Conservation (phyloP, 2,797 vertebrate genomes). For the Tokudaia tokunoshimensis region DNA sequence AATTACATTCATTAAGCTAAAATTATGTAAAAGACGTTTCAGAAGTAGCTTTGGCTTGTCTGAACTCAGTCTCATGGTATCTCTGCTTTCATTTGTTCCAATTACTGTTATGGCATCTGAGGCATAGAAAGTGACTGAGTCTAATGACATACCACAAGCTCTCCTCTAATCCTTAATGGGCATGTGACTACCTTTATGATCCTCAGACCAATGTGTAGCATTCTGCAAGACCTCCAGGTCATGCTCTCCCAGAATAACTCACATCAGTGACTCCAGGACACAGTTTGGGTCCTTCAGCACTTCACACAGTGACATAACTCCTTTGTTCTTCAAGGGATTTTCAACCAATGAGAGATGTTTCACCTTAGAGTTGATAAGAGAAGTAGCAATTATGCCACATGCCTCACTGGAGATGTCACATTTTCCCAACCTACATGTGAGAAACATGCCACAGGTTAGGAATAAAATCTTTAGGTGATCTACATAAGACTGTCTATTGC, state of each 20-base stretch:
- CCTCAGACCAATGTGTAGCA: not conserved
- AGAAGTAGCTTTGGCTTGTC: not conserved
- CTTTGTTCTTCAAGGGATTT: not conserved
- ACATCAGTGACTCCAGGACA: not conserved
- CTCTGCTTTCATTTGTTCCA: not conserved
- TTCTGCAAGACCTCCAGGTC: not conserved
- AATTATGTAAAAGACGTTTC: not conserved
- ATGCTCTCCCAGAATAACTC: not conserved
- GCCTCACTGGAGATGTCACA: not conserved
- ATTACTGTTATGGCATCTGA: not conserved
- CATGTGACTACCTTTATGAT: no score
- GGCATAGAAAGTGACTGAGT: not conserved
- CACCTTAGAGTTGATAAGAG: not conserved
- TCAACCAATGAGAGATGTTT: conserved; percentile 52
- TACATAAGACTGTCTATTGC: no score
- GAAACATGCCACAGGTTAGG: fast-evolving
- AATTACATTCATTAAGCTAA: not conserved
- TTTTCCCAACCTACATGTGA: conserved; percentile 27
- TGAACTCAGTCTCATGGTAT: not conserved
- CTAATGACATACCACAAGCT: no score
- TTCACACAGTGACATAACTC: not conserved
- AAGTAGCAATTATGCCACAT: not conserved
- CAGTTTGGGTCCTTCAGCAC: not conserved
- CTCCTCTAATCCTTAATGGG: no score
- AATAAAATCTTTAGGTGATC: fast-evolving